A percentile compares a stretch with the other conserved stretches of the same genome.
Evolutionary conservation across 2,797 vertebrate species (phyloP).

Genomic region (Lutjanus campechanus): DNA sequence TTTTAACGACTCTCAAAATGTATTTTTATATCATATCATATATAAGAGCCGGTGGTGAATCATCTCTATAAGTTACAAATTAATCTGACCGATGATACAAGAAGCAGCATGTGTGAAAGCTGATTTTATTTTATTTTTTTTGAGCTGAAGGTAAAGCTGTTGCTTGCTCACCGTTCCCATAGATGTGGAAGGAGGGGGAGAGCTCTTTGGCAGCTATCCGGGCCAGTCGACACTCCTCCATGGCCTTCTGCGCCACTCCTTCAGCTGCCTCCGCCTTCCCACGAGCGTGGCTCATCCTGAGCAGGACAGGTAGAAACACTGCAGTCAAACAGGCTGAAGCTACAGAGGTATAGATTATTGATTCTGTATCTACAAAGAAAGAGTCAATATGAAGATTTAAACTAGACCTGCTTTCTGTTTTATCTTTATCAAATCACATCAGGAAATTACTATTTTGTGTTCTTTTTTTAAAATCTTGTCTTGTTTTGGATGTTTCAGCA

Average conservation of each 20-base stretch:
- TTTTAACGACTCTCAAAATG: not conserved
- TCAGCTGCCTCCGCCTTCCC: conserved; percentile 96
- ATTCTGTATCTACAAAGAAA: not conserved
- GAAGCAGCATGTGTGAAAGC: not conserved
- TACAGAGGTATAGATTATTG: not conserved
- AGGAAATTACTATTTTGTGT: no score
- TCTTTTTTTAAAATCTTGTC: no score
- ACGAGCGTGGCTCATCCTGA: conserved; percentile 95
- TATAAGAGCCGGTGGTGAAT: not conserved
- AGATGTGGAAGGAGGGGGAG: conserved; percentile 97
- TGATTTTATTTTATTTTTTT: not conserved
- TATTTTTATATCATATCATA: not conserved
- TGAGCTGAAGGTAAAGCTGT: no score
- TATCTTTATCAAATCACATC: not conserved
- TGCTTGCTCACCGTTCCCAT: conserved; percentile 93
- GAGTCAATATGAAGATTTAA: not conserved
- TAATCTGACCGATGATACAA: not conserved
- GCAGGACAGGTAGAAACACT: conserved; percentile 35
- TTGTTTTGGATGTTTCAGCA: not conserved
- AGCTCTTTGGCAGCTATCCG: conserved; percentile 98
- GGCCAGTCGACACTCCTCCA: conserved; percentile 94
- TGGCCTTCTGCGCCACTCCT: conserved; percentile 93
- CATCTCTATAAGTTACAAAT: not conserved
- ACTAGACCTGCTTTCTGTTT: not conserved
- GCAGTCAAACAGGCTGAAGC: not conserved